Percentiles rank a stretch among this genome's conserved stretches.
phyloP scores from a whole-genome alignment of 2,888 invertebrate species.

The Romanomermis culicivorax region DNA sequence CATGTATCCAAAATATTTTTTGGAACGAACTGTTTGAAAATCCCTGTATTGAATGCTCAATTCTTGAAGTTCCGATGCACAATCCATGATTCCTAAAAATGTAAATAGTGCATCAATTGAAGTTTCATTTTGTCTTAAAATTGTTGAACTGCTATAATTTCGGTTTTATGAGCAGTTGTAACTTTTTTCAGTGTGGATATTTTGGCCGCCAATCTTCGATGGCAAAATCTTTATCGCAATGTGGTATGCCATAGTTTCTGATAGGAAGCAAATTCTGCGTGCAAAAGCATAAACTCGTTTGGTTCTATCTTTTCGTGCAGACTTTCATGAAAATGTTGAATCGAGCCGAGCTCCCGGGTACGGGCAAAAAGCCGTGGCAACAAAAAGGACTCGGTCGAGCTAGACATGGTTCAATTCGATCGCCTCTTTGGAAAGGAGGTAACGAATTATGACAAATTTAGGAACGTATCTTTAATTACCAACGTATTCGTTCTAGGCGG shows the following conservation, averaged over 20 bases:
- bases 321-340: conserved; percentile 55
- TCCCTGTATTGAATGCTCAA: too few species aligned
- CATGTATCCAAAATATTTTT: too few species aligned
- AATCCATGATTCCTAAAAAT: too few species aligned
- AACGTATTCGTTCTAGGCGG: conserved; percentile 51
- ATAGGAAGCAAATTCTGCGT: background rate
- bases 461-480: conserved; percentile 7
- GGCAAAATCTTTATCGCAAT: conserved; percentile 33
- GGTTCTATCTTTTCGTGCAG: conserved; percentile 18
- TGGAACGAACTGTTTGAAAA: too few species aligned
- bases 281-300: background rate
- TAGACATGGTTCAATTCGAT: conserved; percentile 71
- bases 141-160: too few species aligned
- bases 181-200: conserved; percentile 44
- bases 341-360: conserved; percentile 63
- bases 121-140: too few species aligned
- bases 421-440: conserved; percentile 48
- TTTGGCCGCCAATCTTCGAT: conserved; percentile 52
- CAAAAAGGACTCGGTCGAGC: conserved; percentile 80
- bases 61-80: too few species aligned
- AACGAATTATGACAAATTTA: too few species aligned
- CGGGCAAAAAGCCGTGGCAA: conserved; percentile 83
- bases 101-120: too few species aligned
- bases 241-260: conserved; percentile 12
- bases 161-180: too few species aligned